Evolutionary conservation across 2,797 vertebrate genomes (phyloP).

Genomic region (Oreochromis mossambicus): DNA sequence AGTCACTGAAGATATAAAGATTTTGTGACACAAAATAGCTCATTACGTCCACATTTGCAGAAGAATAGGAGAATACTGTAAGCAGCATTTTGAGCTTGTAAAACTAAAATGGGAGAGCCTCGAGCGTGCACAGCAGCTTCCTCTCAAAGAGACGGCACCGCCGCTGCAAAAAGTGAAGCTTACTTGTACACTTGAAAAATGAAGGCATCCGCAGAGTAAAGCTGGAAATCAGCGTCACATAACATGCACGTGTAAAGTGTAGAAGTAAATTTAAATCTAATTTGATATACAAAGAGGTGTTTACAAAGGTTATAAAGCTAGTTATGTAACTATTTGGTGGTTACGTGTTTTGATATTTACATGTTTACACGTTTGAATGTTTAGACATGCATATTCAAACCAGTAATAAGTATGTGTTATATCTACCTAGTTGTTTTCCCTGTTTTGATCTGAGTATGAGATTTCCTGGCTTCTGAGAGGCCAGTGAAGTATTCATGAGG

Average conservation of each 20-base stretch:
- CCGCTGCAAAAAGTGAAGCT: not conserved
- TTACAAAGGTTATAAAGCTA: too few relatives aligned
- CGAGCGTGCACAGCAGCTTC: not conserved
- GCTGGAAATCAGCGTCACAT: fast-evolving
- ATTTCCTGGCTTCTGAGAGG: too few relatives aligned
- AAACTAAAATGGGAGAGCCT: not conserved
- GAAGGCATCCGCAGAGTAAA: not conserved
- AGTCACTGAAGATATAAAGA: not conserved
- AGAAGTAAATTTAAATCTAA: too few relatives aligned
- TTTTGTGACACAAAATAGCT: not conserved
- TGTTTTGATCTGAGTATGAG: too few relatives aligned
- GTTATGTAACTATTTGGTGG: too few relatives aligned
- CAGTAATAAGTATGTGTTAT: too few relatives aligned
- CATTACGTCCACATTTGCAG: not conserved
- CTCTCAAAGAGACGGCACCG: not conserved
- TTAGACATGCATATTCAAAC: too few relatives aligned
- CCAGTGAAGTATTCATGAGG: too few relatives aligned
- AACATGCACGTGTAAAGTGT: fast-evolving
- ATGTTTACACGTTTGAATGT: too few relatives aligned
- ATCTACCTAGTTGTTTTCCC: too few relatives aligned
- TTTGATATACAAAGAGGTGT: too few relatives aligned
- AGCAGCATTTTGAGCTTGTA: not conserved
- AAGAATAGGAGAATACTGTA: not conserved
- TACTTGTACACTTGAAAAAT: not conserved
- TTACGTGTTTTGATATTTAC: too few relatives aligned